These are phyloP conservation scores for Helogale parvula DNA, from an alignment of 2,113 vertebrate species.

Conservation along the genomic window DNA sequence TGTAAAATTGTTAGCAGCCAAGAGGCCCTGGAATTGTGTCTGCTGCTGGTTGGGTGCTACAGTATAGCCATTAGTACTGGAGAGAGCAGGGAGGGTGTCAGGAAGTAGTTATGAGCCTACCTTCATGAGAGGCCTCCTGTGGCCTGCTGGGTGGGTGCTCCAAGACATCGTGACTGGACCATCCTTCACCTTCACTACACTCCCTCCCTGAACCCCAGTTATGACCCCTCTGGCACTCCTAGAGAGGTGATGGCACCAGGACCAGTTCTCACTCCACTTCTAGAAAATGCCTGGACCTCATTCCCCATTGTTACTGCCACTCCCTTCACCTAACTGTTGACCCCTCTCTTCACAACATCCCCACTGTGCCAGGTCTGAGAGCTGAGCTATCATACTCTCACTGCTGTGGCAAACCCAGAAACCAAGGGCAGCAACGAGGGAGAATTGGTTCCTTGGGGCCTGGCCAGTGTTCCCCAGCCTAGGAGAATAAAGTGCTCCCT, in stretches of 20 bases:
- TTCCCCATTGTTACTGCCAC: not conserved
- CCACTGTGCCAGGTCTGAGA: not conserved
- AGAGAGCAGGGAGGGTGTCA: not conserved
- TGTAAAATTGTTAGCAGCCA: constrained; percentile 63
- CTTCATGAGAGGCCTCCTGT: not conserved
- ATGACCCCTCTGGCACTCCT: too few species aligned
- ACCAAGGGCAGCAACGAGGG: not conserved
- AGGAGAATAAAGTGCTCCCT: not conserved
- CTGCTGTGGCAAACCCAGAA: constrained; percentile 84
- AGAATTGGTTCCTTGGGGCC: not conserved
- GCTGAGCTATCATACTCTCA: not conserved
- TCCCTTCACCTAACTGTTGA: not conserved
- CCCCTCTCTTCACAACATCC: not conserved
- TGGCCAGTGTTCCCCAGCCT: constrained; percentile 16
- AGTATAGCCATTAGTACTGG: not conserved
- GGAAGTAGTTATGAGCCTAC: not conserved
- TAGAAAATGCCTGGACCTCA: not conserved
- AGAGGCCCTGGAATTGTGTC: not conserved
- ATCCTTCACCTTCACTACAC: not conserved
- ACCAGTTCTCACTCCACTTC: not conserved
- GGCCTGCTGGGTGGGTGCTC: not conserved
- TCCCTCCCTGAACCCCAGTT: not conserved
- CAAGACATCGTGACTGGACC: not conserved
- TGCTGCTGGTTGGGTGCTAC: not conserved
- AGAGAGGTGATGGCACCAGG: not conserved